A percentile compares a stretch with the other conserved stretches of the same genome.
These are phyloP conservation scores for Mionectes olivaceus DNA, from an alignment of 2,797 vertebrate genomes.

Conservation along the genomic window DNA sequence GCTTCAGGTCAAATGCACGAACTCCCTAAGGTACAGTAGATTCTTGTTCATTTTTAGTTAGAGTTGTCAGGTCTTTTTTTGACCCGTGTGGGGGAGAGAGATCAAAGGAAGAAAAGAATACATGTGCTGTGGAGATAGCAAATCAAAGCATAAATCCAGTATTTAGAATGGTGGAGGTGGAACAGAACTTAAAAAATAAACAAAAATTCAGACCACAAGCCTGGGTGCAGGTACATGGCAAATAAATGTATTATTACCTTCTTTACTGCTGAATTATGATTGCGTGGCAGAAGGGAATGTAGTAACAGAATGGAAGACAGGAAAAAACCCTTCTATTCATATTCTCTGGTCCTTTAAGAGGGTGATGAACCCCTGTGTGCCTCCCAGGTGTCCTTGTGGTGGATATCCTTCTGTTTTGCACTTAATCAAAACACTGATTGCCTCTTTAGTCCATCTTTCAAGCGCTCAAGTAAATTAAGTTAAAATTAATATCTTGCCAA, in stretches of 20 bases:
- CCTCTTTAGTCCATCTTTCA: background rate
- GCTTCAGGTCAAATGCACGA: background rate
- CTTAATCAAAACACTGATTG: background rate
- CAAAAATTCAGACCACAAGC: background rate
- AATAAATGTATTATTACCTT: background rate
- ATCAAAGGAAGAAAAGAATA: background rate
- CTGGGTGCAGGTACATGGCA: background rate
- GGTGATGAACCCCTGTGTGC: background rate
- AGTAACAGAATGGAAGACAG: background rate
- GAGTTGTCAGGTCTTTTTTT: background rate
- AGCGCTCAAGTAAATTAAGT: conserved; percentile 1
- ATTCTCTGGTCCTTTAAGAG: background rate
- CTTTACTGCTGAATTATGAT: background rate
- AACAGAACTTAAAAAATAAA: background rate
- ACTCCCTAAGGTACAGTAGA: background rate
- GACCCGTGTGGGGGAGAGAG: background rate
- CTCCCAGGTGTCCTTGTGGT: background rate
- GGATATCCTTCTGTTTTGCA: background rate
- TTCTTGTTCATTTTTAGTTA: background rate
- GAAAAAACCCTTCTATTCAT: background rate
- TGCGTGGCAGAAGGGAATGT: background rate
- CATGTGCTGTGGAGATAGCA: background rate
- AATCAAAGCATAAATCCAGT: background rate
- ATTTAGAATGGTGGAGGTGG: background rate
- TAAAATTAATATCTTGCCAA: conserved; percentile 14